Conservation (phyloP, 2,888 invertebrate genomes). For the Dicroscelio sp. region DNA sequence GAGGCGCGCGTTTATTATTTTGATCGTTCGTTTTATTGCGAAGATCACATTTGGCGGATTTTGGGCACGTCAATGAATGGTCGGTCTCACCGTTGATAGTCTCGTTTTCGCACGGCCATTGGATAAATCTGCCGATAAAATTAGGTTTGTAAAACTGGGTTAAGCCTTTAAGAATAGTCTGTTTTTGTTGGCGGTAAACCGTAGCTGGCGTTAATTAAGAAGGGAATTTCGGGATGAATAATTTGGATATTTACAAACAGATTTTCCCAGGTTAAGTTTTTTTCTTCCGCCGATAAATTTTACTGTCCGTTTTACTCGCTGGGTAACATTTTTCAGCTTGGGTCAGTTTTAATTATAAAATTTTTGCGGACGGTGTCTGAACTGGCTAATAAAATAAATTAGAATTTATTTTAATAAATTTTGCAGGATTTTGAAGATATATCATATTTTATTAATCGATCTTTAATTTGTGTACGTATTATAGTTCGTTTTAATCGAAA, state of each 20-base stretch:
- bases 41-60: background rate
- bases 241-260: slow-evolving; percentile 49
- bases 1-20: slow-evolving; percentile 44
- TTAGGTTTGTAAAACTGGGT: slow-evolving; percentile 70
- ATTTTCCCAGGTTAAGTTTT: background rate
- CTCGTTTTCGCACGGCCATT: slow-evolving; percentile 22
- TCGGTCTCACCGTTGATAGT: slow-evolving; percentile 15
- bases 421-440: too few species aligned
- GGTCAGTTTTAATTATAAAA: too few species aligned
- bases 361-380: too few species aligned
- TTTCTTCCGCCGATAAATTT: too few species aligned
- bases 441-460: too few species aligned
- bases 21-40: slow-evolving; percentile 40
- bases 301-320: too few species aligned
- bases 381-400: too few species aligned
- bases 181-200: slow-evolving; percentile 56
- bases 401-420: too few species aligned
- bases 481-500: too few species aligned
- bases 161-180: slow-evolving; percentile 67
- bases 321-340: background rate
- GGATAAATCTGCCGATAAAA: slow-evolving; percentile 64
- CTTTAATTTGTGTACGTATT: too few species aligned
- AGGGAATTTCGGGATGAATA: slow-evolving; percentile 39
- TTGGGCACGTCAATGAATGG: too few species aligned
- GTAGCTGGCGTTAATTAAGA: slow-evolving; percentile 39